These are phyloP conservation scores for Sinella curviseta DNA, from an alignment of 1,140 invertebrate species.

Conservation along the genomic window DNA sequence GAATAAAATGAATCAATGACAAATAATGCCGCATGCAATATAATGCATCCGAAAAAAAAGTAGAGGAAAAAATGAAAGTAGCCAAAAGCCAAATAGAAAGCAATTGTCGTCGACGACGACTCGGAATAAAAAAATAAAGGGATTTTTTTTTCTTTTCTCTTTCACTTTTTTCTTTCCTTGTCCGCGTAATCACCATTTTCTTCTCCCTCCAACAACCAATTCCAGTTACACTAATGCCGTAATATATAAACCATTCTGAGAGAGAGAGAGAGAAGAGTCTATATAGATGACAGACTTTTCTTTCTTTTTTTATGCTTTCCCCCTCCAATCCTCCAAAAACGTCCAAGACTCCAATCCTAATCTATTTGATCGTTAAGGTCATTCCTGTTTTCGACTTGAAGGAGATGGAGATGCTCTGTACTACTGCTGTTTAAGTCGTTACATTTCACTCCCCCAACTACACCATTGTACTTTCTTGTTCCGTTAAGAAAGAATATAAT, in stretches of 20 bases:
- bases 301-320: neutral
- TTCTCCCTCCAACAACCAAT: neutral
- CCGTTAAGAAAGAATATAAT: constrained; percentile 1
- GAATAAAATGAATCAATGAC: no score
- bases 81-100: neutral
- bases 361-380: constrained; percentile 23
- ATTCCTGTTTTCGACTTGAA: constrained; percentile 20
- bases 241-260: constrained; percentile 24
- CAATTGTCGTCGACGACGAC: no score
- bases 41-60: neutral
- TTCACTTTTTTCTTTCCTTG: neutral
- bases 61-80: neutral
- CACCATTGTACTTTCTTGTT: no score
- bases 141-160: neutral
- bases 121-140: neutral
- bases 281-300: neutral
- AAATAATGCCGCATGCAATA: no score
- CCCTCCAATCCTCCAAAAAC: neutral
- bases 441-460: neutral
- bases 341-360: neutral
- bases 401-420: no score
- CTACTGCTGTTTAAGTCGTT: constrained; percentile 8
- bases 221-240: neutral
- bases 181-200: neutral
- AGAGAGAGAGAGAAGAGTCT: no score